Conservation (phyloP, 1,140 invertebrate species). For the Eufriesea mexicana region DNA sequence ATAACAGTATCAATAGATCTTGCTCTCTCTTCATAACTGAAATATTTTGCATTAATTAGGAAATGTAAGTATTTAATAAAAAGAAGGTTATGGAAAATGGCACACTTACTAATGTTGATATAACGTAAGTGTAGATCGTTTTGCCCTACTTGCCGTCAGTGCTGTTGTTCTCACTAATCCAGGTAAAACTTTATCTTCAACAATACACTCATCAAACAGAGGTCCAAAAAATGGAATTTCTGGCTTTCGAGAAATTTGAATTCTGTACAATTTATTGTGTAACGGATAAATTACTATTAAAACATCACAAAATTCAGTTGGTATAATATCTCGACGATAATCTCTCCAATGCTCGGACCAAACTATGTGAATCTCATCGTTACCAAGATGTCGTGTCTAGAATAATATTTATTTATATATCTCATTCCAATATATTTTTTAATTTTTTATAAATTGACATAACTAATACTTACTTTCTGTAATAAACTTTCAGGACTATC, state of each 20-base stretch:
- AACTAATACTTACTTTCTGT: conserved; percentile 87
- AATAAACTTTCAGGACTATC: conserved; percentile 92
- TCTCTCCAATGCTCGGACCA: conserved; percentile 99
- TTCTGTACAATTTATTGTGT: conserved; percentile 84
- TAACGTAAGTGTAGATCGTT: conserved; percentile 92
- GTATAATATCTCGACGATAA: conserved; percentile 97
- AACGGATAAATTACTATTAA: conserved; percentile 98
- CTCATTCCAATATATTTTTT: neutral
- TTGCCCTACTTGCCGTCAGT: conserved; percentile 95
- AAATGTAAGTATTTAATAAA: neutral
- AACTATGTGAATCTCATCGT: conserved; percentile 99
- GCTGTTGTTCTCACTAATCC: conserved; percentile 95
- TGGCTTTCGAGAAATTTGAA: conserved; percentile 79
- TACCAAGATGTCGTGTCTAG: conserved; percentile 96
- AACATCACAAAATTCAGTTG: conserved; percentile 99
- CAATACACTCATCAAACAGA: conserved; percentile 96
- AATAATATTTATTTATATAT: conserved; percentile 55
- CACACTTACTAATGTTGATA: conserved; percentile 94
- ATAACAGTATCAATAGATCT: conserved; percentile 94
- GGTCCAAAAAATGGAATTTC: conserved; percentile 97
- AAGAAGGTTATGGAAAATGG: neutral
- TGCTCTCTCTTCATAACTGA: conserved; percentile 94
- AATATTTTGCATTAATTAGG: conserved; percentile 61
- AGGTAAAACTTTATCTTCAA: conserved; percentile 91
- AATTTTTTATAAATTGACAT: too few relatives aligned